These are phyloP conservation scores for Lochmaea capreae DNA, from an alignment of 2,888 invertebrate genomes.

Conservation along the genomic window DNA sequence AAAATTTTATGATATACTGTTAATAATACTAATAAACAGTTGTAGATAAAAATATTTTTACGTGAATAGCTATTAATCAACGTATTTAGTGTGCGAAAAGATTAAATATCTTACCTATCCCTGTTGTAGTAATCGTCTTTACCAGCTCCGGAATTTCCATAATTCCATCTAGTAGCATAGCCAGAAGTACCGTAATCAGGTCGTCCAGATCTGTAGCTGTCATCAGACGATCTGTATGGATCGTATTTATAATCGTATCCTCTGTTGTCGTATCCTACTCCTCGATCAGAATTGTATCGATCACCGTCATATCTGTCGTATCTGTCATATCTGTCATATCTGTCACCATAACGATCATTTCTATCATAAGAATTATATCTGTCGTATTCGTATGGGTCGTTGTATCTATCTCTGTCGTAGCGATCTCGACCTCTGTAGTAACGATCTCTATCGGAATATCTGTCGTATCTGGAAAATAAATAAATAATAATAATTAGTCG, in stretches of 20 bases:
- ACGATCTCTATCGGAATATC: constrained; percentile 36
- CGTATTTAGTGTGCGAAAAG: no score
- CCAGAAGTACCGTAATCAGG: constrained; percentile 63
- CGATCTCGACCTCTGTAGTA: constrained; percentile 35
- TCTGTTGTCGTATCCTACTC: constrained; percentile 57
- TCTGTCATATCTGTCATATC: constrained; percentile 50
- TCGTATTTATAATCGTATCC: constrained; percentile 66
- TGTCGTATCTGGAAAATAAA: constrained; percentile 36
- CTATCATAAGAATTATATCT: constrained; percentile 48
- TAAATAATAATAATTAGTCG: neutral
- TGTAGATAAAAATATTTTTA: no score
- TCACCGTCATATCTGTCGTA: constrained; percentile 50
- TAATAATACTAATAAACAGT: no score
- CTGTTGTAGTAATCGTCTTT: constrained; percentile 47
- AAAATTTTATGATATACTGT: no score
- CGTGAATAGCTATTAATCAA: no score
- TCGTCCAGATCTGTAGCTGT: constrained; percentile 66
- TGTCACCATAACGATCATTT: constrained; percentile 30
- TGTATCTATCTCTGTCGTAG: constrained; percentile 39
- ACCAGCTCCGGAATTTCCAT: constrained; percentile 50
- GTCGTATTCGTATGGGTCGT: constrained; percentile 31
- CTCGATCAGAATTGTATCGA: constrained; percentile 54
- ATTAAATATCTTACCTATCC: constrained; percentile 40
- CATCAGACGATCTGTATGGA: constrained; percentile 69
- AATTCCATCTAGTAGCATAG: constrained; percentile 54